Evolutionary conservation across 1,140 invertebrate genomes (phyloP).

Genomic region (Drosophila erecta): DNA sequence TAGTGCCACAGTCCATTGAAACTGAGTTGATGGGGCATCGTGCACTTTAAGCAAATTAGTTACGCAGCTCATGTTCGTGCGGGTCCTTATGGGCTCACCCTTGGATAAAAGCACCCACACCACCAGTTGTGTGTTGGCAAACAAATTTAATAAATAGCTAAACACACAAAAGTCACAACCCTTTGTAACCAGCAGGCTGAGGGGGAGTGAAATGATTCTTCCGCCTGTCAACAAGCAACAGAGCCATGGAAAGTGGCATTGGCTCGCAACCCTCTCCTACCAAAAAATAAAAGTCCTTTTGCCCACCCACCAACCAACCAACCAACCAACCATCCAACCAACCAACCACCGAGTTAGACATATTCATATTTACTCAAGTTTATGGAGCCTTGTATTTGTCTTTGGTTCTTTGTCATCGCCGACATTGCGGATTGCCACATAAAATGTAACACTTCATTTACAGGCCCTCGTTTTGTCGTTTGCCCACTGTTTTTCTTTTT

Average conservation of each 20-base stretch:
- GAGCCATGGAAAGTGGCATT: conserved; percentile 26
- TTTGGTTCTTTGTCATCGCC: conserved; percentile 52
- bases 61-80: conserved; percentile 78
- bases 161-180: conserved; percentile 79
- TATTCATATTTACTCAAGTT: conserved; percentile 81
- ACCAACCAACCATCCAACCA: background rate
- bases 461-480: conserved; percentile 30
- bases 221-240: conserved; percentile 37
- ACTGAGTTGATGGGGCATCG: conserved; percentile 69
- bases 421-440: conserved; percentile 66
- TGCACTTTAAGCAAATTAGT: conserved; percentile 82
- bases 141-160: conserved; percentile 83
- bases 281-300: conserved; percentile 3
- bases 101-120: background rate
- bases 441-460: conserved; percentile 81
- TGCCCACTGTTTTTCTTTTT: conserved; percentile 11
- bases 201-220: conserved; percentile 2
- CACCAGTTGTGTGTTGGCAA: conserved; percentile 51
- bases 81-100: conserved; percentile 33
- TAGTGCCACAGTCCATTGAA: conserved; percentile 13
- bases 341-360: conserved; percentile 22
- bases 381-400: conserved; percentile 68
- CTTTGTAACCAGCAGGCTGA: conserved; percentile 47
- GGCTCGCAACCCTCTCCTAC: conserved; percentile 8
- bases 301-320: background rate